phyloP scores from a whole-genome alignment of 2,113 vertebrate species.

The Clarias gariepinus region DNA sequence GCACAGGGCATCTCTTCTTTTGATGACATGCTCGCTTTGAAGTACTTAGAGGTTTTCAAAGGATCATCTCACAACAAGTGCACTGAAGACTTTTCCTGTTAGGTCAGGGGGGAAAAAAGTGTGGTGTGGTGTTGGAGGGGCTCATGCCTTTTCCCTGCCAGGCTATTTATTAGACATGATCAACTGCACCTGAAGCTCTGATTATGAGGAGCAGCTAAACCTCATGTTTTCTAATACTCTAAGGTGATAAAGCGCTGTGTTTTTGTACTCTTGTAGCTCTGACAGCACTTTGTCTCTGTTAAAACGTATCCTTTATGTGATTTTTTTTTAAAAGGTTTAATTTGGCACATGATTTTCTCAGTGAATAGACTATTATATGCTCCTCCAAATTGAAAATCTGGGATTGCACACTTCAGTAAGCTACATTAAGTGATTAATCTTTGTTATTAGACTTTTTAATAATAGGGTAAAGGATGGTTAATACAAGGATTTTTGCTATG shows the following conservation, averaged over 20 bases:
- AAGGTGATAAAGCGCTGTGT: background rate
- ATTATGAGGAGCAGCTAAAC: background rate
- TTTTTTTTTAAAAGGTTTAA: background rate
- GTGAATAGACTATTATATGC: background rate
- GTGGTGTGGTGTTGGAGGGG: background rate
- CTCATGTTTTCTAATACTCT: background rate
- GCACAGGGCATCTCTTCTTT: conserved; percentile 41
- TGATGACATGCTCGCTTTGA: conserved; percentile 62
- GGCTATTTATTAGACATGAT: conserved; percentile 55
- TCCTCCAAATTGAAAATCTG: conserved; percentile 10
- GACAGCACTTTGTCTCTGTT: background rate
- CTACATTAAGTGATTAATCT: conserved; percentile 9
- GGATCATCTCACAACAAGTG: conserved; percentile 54
- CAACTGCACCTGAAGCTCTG: background rate
- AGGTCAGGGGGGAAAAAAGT: conserved; percentile 46
- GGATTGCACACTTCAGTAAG: background rate
- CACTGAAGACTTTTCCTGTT: conserved; percentile 45
- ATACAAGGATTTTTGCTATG: conserved; percentile 5
- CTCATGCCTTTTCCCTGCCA: conserved; percentile 41
- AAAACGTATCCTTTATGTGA: background rate
- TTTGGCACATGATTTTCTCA: background rate
- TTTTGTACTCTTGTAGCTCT: background rate
- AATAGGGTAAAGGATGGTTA: conserved; percentile 6
- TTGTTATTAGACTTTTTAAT: conserved; percentile 12
- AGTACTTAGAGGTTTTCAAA: conserved; percentile 50